Conservation (phyloP, 2,113 vertebrate genomes). For the Calypte anna region DNA sequence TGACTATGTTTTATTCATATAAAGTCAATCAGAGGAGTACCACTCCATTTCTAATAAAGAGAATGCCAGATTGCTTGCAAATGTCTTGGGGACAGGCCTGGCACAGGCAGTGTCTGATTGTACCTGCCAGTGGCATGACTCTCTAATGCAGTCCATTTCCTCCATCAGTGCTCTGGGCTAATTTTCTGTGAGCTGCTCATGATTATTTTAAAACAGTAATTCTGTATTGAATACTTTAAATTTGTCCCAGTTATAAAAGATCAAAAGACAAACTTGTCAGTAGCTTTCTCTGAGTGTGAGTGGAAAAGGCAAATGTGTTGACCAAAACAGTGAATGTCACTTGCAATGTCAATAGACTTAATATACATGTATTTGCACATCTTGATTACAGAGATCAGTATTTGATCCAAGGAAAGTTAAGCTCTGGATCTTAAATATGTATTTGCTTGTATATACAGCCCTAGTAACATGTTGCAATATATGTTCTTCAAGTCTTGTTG, state of each 20-base stretch:
- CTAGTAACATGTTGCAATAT: background rate
- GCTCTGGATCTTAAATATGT: background rate
- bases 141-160: background rate
- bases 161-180: background rate
- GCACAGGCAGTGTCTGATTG: background rate
- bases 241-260: background rate
- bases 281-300: background rate
- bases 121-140: background rate
- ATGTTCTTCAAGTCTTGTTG: background rate
- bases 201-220: background rate
- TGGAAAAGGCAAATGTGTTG: background rate
- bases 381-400: background rate
- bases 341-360: background rate
- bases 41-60: background rate
- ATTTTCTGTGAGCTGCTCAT: background rate
- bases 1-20: background rate
- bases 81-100: background rate
- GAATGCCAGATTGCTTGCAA: background rate
- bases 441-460: background rate
- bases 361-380: background rate
- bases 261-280: background rate
- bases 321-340: background rate
- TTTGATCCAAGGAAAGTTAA: background rate
- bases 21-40: background rate
- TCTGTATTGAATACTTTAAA: background rate